Conservation (phyloP, 2,113 vertebrate species). For the Etia nguti region DNA sequence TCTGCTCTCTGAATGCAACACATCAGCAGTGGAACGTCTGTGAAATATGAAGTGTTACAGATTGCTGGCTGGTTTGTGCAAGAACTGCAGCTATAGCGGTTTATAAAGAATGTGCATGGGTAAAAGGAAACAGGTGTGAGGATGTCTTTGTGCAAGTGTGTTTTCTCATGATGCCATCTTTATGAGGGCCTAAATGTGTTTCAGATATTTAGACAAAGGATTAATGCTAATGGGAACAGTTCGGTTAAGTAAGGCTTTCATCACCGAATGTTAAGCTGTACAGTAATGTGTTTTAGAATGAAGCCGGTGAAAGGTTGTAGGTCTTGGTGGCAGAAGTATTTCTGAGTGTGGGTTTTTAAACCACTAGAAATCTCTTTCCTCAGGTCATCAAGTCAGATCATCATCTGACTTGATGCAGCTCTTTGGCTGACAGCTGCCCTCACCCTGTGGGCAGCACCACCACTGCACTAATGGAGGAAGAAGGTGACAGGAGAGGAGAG, state of each 20-base stretch:
- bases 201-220: neutral
- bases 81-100: slow-evolving; percentile 6
- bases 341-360: neutral
- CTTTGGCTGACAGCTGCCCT: neutral
- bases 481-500: neutral
- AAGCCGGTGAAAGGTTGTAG: neutral
- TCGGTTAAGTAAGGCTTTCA: neutral
- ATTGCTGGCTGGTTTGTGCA: slow-evolving; percentile 13
- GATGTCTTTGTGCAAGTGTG: neutral
- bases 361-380: neutral
- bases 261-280: neutral
- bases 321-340: neutral
- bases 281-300: neutral
- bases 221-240: neutral
- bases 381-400: neutral
- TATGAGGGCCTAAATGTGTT: neutral
- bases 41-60: slow-evolving; percentile 40
- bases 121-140: slow-evolving; percentile 58
- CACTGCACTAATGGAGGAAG: neutral
- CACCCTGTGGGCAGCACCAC: neutral
- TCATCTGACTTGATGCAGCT: neutral
- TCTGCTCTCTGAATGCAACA: neutral
- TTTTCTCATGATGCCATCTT: neutral
- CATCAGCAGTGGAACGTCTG: slow-evolving; percentile 8
- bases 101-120: slow-evolving; percentile 49